Percentiles rank a stretch among this genome's conserved stretches.
Evolutionary conservation across 2,797 vertebrate species (phyloP).

Genomic region (Notoglanidium macrostoma): DNA sequence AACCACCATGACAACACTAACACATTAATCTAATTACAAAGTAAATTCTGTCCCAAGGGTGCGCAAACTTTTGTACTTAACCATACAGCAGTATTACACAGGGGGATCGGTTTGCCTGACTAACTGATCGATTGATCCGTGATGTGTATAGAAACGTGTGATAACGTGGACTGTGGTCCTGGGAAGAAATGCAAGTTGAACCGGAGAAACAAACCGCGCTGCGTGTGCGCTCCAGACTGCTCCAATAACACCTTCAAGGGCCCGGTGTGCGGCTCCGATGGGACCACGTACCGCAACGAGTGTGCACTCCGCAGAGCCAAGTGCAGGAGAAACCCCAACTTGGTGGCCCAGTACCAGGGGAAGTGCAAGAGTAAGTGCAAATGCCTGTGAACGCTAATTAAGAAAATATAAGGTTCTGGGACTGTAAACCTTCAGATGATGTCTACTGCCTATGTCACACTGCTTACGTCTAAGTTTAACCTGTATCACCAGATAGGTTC

Average conservation of each 20-base stretch:
- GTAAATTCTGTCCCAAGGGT: not conserved
- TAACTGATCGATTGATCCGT: constrained; percentile 19
- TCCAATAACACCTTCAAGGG: constrained; percentile 86
- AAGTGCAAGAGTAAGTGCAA: constrained; percentile 85
- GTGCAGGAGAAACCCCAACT: constrained; percentile 84
- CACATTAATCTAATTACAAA: not conserved
- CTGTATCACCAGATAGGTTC: not conserved
- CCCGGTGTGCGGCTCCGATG: constrained; percentile 84
- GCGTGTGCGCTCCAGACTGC: constrained; percentile 87
- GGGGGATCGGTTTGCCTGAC: not conserved
- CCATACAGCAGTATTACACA: not conserved
- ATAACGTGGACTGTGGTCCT: constrained; percentile 85
- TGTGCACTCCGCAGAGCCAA: constrained; percentile 85
- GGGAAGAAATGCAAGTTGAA: constrained; percentile 90
- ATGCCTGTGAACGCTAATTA: not conserved
- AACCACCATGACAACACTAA: not conserved
- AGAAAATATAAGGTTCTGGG: not conserved
- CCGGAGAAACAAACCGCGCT: constrained; percentile 87
- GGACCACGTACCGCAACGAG: constrained; percentile 86
- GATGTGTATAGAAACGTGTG: constrained; percentile 79
- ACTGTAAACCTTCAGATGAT: not conserved
- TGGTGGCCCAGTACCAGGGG: constrained; percentile 87
- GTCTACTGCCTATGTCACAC: not conserved
- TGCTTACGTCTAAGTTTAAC: not conserved
- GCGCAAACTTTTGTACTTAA: not conserved